Percentiles rank a stretch among this genome's conserved stretches.
Conservation (phyloP, 2,113 vertebrate genomes). For the Nesogale talazaci region DNA sequence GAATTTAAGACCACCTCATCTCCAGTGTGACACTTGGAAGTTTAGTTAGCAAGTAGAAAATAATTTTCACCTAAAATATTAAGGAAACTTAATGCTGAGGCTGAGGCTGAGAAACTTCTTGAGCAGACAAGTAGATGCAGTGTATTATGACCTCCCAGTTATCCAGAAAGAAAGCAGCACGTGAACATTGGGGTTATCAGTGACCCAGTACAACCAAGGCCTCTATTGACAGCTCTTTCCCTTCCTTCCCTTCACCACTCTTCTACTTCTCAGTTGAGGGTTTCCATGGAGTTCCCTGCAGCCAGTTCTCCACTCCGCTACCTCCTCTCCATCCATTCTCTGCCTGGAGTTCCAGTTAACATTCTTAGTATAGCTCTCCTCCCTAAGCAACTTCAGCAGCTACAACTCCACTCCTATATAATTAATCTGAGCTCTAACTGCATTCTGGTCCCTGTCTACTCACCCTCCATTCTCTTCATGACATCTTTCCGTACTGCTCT, state of each 20-base stretch:
- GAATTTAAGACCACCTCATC: background rate
- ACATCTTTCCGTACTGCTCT: background rate
- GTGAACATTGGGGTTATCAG: background rate
- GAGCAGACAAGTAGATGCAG: background rate
- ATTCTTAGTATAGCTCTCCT: background rate
- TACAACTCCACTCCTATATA: background rate
- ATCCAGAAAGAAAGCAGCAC: background rate
- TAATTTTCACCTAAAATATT: background rate
- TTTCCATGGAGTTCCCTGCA: background rate
- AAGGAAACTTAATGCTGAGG: background rate
- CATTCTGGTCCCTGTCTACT: no score
- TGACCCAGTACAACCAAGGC: background rate
- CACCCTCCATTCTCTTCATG: no score
- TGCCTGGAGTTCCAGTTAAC: background rate
- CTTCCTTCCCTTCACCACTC: background rate
- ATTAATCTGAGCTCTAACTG: background rate
- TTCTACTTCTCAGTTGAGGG: background rate
- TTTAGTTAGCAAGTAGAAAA: background rate
- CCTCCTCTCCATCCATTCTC: background rate
- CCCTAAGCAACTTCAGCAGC: background rate
- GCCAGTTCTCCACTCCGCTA: background rate
- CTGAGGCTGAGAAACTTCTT: background rate
- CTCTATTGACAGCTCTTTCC: background rate
- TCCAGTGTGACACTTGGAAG: background rate
- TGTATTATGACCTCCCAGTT: background rate